Base-by-base conservation (phyloP, 2,888 invertebrate species). In the Lumbricus terrestris region DNA sequence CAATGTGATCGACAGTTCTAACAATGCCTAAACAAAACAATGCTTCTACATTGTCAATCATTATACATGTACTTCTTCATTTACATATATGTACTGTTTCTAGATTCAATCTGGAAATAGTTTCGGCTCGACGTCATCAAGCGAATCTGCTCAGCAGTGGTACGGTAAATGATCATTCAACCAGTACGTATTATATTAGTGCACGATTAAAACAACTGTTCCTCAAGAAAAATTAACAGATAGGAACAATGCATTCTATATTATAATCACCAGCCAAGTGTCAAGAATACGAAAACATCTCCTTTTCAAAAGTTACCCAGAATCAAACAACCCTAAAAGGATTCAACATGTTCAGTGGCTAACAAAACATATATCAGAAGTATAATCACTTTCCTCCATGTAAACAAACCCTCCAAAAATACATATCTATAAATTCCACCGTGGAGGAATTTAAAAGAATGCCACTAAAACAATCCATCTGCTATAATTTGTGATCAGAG, bases 151-250 rank as follows among this genome's bases (percentile, higher is more conserved):
- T 5, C 29, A 29, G 23, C 23, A 29, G 23, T 54, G 54, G 54
- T 29, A 54, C 13, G 23, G 54, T n/a, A 69, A 69, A 69, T 69
- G 69, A n/a, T 69, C 69, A 69, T n/a, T 69, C 69, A 69, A 69
- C 11, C 69, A 69, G 69, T 8, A 69, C 8, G n/a, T 13, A 69
- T n/a, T n/a, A 69, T n/a, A 8, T 69, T n/a, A 69, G 69, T 69
- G 69, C 69, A n/a, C 69, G n/a, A 69, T 69, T 69, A n/a, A n/a
- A 69, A 69, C 69, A 69, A 69, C 69, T 69, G 69, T 69, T 69
- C n/a, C 11, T 8, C 29, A 69, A 69, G 5, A 69, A n/a, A 69
- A n/a, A 69, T 69, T 69, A 69, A 69, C 69, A n/a, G 29, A 69
- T 69, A 69, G 69, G 69, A 69, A 69, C 69, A 69, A 69, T 11